These are phyloP conservation scores for Scelioninae gen. 1 DNA, from an alignment of 2,888 invertebrate genomes.

Conservation along the genomic window DNA sequence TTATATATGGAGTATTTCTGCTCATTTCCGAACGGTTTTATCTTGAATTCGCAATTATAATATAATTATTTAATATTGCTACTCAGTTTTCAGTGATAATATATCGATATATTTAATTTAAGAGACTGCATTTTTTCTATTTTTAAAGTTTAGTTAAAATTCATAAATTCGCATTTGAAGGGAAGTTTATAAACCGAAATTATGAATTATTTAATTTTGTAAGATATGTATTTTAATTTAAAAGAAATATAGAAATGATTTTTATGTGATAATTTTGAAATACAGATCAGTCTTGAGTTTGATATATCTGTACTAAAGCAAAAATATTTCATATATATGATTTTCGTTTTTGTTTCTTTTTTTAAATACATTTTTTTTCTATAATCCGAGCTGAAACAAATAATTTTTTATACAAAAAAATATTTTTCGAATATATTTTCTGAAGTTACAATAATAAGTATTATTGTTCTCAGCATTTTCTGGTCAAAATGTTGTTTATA, in stretches of 20 bases:
- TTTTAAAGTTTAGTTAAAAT: background rate
- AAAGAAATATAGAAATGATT: background rate
- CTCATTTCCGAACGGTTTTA: conserved; percentile 23
- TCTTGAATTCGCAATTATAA: background rate
- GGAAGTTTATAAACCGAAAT: background rate
- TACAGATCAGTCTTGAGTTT: background rate
- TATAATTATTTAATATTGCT: background rate
- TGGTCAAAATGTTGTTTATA: background rate
- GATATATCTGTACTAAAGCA: background rate
- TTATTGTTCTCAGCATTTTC: background rate
- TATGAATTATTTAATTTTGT: background rate
- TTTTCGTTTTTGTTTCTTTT: background rate
- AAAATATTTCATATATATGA: conserved; percentile 2
- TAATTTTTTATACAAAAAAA: background rate
- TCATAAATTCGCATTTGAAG: background rate
- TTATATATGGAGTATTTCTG: conserved; percentile 53
- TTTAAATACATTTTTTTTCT: background rate
- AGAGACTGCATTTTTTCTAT: background rate
- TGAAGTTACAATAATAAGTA: conserved; percentile 12
- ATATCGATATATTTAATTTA: background rate
- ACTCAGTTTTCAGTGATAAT: background rate
- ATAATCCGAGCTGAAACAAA: background rate
- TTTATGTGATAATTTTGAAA: background rate
- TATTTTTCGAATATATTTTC: background rate
- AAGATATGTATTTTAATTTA: background rate